Evolutionary conservation across 1,140 invertebrate species (phyloP).

Genomic region (Eriosoma lanigerum): DNA sequence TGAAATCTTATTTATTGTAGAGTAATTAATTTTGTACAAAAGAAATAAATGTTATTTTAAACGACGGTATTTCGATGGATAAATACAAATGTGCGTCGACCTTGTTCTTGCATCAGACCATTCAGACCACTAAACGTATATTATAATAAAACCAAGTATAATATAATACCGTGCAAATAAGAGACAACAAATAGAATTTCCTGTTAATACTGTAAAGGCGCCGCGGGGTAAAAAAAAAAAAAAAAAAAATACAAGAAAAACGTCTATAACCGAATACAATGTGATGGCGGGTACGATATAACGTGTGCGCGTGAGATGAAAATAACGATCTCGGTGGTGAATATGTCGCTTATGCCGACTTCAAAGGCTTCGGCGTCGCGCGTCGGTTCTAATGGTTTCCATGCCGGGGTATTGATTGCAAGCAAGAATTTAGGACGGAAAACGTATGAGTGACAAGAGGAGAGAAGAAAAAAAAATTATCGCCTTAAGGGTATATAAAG

Average conservation of each 20-base stretch:
- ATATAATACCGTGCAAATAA: too few relatives aligned
- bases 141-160: too few relatives aligned
- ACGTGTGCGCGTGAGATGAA: not conserved
- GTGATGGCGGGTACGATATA: not conserved
- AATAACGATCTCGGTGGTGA: constrained; percentile 6
- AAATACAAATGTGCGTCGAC: too few relatives aligned
- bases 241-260: constrained; percentile 13
- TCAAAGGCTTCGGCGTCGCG: constrained; percentile 22
- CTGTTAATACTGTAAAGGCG: too few relatives aligned
- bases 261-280: too few relatives aligned
- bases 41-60: too few relatives aligned
- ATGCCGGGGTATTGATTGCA: not conserved
- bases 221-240: not conserved
- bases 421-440: too few relatives aligned
- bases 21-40: too few relatives aligned
- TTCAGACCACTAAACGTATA: too few relatives aligned
- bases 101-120: too few relatives aligned
- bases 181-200: not conserved
- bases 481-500: not conserved
- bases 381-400: not conserved
- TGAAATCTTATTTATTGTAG: too few relatives aligned
- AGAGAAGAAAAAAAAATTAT: constrained; percentile 15
- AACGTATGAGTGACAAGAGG: not conserved
- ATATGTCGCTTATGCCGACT: constrained; percentile 29
- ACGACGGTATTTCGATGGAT: too few relatives aligned